Percentiles rank a stretch among this genome's conserved stretches.
Conservation (phyloP, 2,888 invertebrate genomes). For the Clitarchus hookeri region DNA sequence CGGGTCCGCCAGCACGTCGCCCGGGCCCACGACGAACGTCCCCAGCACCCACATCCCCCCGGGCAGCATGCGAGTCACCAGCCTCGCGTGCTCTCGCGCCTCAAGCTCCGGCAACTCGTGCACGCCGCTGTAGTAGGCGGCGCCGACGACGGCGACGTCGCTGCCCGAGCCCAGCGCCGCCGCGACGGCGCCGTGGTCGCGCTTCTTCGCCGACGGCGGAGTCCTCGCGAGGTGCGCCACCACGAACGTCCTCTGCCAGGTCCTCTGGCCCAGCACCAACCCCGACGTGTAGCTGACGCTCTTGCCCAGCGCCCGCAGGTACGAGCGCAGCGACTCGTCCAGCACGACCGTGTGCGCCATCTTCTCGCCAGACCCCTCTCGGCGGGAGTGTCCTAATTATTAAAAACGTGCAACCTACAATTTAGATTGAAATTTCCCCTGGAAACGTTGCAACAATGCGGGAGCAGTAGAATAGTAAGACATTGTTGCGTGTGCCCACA, state of each 20-base stretch:
- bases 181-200: neutral
- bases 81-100: neutral
- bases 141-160: neutral
- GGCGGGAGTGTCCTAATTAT: too few relatives aligned
- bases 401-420: too few relatives aligned
- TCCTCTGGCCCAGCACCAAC: neutral
- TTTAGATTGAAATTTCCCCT: too few relatives aligned
- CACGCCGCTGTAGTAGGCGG: slow-evolving; percentile 5
- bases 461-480: too few relatives aligned
- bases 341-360: neutral
- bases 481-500: too few relatives aligned
- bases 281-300: neutral
- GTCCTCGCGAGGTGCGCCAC: slow-evolving; percentile 72
- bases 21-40: slow-evolving; percentile 74
- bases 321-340: neutral
- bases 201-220: slow-evolving; percentile 58
- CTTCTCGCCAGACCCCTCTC: too few relatives aligned
- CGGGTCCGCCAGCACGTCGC: slow-evolving; percentile 64
- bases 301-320: neutral
- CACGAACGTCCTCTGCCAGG: neutral
- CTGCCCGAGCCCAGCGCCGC: neutral
- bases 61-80: slow-evolving; percentile 84
- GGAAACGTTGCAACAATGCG: too few relatives aligned
- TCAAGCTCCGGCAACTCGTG: neutral
- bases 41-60: slow-evolving; percentile 88